These are phyloP conservation scores for Eubucco bourcierii DNA, from an alignment of 2,113 vertebrate species.

Conservation along the genomic window DNA sequence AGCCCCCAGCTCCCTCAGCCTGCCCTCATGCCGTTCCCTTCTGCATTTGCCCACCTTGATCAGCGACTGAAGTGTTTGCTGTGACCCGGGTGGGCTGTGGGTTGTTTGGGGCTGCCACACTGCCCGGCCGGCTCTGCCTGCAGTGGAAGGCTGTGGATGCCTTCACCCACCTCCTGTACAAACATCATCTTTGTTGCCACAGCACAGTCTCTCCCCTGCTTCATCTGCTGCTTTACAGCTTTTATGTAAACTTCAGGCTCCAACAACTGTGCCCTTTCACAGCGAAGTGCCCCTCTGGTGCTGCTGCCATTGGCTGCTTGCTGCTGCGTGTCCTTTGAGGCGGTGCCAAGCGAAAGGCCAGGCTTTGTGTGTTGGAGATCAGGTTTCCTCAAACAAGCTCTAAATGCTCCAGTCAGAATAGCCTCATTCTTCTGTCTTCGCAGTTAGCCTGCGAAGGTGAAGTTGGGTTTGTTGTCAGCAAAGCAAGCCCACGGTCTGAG, in stretches of 20 bases:
- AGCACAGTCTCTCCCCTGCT: not conserved
- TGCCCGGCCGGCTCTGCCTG: not conserved
- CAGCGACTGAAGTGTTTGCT: not conserved
- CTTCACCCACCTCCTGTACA: not conserved
- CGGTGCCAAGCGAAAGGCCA: not conserved
- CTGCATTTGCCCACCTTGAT: not conserved
- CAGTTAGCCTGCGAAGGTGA: not conserved
- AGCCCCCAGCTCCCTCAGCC: no score
- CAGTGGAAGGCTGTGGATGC: not conserved
- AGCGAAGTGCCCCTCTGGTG: not conserved
- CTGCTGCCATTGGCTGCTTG: not conserved
- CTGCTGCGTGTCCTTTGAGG: not conserved
- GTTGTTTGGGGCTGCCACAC: not conserved
- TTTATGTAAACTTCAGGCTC: not conserved
- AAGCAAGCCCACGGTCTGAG: not conserved
- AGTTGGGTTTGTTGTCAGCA: not conserved
- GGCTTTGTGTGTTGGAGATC: not conserved
- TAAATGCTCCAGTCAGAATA: not conserved
- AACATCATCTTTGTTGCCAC: not conserved
- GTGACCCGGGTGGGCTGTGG: rapidly evolving
- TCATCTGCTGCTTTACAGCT: not conserved
- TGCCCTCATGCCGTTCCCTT: no score
- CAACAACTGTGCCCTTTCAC: not conserved
- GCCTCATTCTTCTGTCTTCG: not conserved
- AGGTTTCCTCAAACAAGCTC: not conserved